These are phyloP conservation scores for Hyla sarda DNA, from an alignment of 2,113 vertebrate genomes.

Conservation along the genomic window DNA sequence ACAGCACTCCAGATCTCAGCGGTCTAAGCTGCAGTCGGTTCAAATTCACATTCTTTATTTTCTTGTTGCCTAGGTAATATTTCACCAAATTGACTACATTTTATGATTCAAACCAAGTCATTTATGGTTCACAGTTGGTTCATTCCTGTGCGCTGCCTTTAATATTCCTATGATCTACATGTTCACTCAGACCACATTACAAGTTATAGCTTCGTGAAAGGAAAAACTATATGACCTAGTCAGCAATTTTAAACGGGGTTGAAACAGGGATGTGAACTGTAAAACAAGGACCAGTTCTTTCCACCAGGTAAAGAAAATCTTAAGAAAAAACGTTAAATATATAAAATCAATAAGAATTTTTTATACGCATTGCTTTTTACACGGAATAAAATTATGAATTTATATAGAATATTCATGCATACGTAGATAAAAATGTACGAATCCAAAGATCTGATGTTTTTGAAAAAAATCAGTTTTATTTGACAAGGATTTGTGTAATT, in stretches of 20 bases:
- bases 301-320: background rate
- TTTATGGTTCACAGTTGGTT: background rate
- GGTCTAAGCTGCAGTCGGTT: background rate
- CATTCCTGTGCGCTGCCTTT: background rate
- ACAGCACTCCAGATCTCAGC: background rate
- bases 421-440: too few relatives aligned
- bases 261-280: background rate
- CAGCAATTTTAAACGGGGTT: background rate
- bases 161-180: background rate
- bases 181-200: background rate
- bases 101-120: background rate
- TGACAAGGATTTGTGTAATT: too few relatives aligned
- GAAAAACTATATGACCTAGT: background rate
- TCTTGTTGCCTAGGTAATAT: background rate
- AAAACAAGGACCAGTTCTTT: background rate
- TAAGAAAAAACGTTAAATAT: background rate
- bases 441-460: too few relatives aligned
- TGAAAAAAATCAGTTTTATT: too few relatives aligned
- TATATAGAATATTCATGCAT: too few relatives aligned
- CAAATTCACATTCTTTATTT: background rate
- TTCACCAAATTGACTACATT: background rate
- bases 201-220: constrained; percentile 5
- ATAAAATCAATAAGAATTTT: background rate
- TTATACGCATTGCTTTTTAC: background rate
- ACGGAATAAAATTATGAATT: too few relatives aligned